Base-by-base conservation (phyloP, 2,888 invertebrate genomes). In the Drosophila merina region DNA sequence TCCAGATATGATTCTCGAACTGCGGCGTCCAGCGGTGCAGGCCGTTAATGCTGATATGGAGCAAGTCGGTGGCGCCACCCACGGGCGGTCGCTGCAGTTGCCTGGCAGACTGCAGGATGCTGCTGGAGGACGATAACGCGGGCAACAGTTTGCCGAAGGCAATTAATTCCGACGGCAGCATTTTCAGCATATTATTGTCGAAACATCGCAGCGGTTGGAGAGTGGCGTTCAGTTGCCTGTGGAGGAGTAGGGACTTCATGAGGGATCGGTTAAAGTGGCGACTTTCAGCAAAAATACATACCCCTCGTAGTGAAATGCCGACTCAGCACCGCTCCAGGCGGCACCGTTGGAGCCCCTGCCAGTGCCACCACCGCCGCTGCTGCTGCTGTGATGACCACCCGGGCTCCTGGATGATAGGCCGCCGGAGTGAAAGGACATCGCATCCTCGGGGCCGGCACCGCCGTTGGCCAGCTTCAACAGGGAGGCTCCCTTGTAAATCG, bases 401-500 rank as follows among this genome's bases (percentile, higher is more conserved):
- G 31, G 8, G 20, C 59, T 48, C 31, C 60, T 48, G 7, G 51
- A 67, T 33, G 48, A 42, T 25, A 49, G 51, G 0, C 72, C 68
- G 2, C 58, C 68, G 30, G 56, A 55, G n/a, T 58, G 60, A 30
- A 25, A 40, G 31, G 54, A 31, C 49, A 63, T 36, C 4, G 48
- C 40, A 42, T 62, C 55, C 52, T 71, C 73, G 31, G 60, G 58
- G 40, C 59, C 52, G 31, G 52, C 71, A 6, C 60, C 78, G 51
- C 88, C 87, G 30, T 86, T 79, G 57, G 89, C 85, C 70, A 89
- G 85, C 86, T 91, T 91, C 67, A 91, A 75, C 54, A 89, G 67
- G 40, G 91, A 91, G 49, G 91, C 90, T 44, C 91, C 91, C 83
- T 91, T 91, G 86, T 91, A 91, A 78, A 91, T 89, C 66, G 91